A percentile compares a stretch with the other conserved stretches of the same genome.
Conservation (phyloP, 1,140 invertebrate species). For the Listronotus oregonensis region DNA sequence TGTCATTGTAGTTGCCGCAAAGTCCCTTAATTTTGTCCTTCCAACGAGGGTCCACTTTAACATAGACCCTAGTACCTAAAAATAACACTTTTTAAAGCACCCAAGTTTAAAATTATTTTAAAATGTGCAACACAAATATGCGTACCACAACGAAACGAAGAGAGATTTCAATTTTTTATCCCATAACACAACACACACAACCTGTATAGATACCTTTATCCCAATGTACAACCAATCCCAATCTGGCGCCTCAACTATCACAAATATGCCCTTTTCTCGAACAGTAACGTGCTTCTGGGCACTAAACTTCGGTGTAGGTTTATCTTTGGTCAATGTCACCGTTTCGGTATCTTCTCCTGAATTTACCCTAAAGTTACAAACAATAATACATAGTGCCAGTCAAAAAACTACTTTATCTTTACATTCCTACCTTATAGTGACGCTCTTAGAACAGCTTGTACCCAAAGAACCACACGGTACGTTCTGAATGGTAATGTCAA, state of each 20-base stretch:
- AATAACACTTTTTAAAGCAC: background rate
- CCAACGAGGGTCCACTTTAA: slow-evolving; percentile 77
- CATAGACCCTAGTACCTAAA: slow-evolving; percentile 73
- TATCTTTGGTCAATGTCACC: slow-evolving; percentile 64
- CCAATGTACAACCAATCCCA: slow-evolving; percentile 84
- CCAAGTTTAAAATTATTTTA: background rate
- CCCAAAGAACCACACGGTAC: slow-evolving; percentile 84
- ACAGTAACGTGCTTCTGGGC: slow-evolving; percentile 62
- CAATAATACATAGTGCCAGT: no score
- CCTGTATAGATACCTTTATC: slow-evolving; percentile 63
- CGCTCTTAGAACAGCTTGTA: slow-evolving; percentile 84
- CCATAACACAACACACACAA: background rate
- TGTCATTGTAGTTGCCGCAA: slow-evolving; percentile 89
- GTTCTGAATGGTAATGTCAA: slow-evolving; percentile 72
- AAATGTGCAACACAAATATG: background rate
- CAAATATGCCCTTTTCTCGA: slow-evolving; percentile 71
- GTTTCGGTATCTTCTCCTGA: slow-evolving; percentile 63
- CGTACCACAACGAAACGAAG: background rate
- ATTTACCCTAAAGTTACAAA: slow-evolving; percentile 57
- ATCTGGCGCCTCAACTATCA: slow-evolving; percentile 78
- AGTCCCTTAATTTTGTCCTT: slow-evolving; percentile 78
- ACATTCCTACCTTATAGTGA: slow-evolving; percentile 59
- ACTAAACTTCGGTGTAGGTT: slow-evolving; percentile 56
- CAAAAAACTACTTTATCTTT: background rate
- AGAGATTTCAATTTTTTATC: no score